These are phyloP conservation scores for Gephyroberyx darwinii DNA, from an alignment of 2,797 vertebrate genomes.

Conservation along the genomic window DNA sequence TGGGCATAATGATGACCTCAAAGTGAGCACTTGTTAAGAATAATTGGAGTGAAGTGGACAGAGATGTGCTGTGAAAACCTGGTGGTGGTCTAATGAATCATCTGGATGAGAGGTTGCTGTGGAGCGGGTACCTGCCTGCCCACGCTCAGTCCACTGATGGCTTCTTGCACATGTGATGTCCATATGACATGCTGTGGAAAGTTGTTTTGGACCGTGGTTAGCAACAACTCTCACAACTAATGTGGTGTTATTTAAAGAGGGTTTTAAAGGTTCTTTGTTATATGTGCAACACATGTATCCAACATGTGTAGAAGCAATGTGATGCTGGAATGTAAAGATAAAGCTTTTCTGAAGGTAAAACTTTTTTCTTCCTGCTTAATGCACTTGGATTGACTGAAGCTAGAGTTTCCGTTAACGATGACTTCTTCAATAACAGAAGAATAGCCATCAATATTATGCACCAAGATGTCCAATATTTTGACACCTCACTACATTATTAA, in stretches of 20 bases:
- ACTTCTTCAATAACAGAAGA: background rate
- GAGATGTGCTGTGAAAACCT: constrained; percentile 50
- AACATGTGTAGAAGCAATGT: background rate
- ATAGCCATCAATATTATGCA: background rate
- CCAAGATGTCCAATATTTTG: background rate
- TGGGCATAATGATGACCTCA: constrained; percentile 49
- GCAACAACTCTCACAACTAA: constrained; percentile 2
- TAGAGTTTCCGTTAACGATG: too few relatives aligned
- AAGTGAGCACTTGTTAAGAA: constrained; percentile 56
- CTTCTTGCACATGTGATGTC: constrained; percentile 1
- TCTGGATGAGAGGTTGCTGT: constrained; percentile 38
- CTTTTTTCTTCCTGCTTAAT: background rate
- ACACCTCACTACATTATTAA: background rate
- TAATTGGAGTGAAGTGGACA: constrained; percentile 64
- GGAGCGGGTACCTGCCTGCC: constrained; percentile 18
- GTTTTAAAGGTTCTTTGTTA: constrained; percentile 10
- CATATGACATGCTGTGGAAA: background rate
- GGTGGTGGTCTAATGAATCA: constrained; percentile 52
- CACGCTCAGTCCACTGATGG: background rate
- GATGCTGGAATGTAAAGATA: constrained; percentile 1
- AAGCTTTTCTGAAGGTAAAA: constrained; percentile 4
- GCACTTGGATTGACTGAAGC: too few relatives aligned
- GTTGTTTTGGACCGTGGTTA: background rate
- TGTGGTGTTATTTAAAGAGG: background rate
- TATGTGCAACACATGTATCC: constrained; percentile 2